phyloP scores from a whole-genome alignment of 92 coral and sea anemone genomes.

The Epizoanthus stellaris region DNA sequence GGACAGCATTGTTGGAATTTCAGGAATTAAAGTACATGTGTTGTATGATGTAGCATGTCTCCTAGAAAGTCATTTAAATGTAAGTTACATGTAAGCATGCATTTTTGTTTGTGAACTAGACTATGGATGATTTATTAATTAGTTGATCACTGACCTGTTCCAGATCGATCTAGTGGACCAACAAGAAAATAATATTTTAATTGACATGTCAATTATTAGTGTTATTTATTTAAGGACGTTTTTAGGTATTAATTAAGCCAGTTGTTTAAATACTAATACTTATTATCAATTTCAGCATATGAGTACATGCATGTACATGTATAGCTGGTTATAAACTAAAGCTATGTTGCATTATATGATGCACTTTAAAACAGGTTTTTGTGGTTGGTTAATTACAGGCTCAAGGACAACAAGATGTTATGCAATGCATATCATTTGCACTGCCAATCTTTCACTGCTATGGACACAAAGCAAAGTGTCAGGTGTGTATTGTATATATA shows the following conservation, averaged over 20 bases:
- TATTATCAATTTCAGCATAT: too few relatives aligned
- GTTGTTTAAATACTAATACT: too few relatives aligned
- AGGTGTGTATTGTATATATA: background rate
- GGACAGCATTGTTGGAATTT: background rate
- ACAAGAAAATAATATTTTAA: too few relatives aligned
- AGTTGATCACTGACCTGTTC: too few relatives aligned
- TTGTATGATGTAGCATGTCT: conserved; percentile 51
- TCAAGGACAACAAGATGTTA: conserved; percentile 11
- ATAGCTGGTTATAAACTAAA: too few relatives aligned
- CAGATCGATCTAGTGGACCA: too few relatives aligned
- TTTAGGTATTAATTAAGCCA: too few relatives aligned
- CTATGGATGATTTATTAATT: too few relatives aligned
- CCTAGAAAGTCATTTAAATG: conserved; percentile 41
- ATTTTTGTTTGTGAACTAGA: too few relatives aligned
- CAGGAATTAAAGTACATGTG: conserved; percentile 20
- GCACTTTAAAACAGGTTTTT: background rate
- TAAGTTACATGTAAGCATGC: background rate
- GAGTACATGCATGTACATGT: too few relatives aligned
- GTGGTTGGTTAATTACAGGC: conserved; percentile 1
- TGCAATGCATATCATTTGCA: conserved; percentile 12
- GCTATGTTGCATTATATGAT: too few relatives aligned
- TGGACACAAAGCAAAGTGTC: conserved; percentile 42
- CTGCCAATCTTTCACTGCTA: conserved; percentile 37
- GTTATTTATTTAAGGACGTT: background rate
- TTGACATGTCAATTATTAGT: too few relatives aligned